Percentiles rank a stretch among this genome's conserved stretches.
phyloP scores from a whole-genome alignment of 2,888 invertebrate genomes.

The Rhyacophila evoluta region DNA sequence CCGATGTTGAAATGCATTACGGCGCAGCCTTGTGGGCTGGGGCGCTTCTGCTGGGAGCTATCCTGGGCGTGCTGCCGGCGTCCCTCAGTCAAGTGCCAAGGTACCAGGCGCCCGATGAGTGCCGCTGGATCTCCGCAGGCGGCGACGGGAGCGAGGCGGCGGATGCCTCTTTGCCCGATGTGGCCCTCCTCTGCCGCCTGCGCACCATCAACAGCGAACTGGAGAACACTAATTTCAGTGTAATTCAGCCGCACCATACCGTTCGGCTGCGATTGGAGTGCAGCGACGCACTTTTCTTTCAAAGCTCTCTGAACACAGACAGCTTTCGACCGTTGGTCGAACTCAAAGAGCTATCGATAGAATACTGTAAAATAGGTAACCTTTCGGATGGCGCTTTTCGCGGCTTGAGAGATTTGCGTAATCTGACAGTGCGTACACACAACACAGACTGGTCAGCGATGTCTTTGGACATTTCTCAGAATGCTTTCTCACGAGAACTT shows the following conservation, averaged over 20 bases:
- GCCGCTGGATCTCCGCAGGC: slow-evolving; percentile 81
- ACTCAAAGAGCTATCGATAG: slow-evolving; percentile 81
- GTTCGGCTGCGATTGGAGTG: slow-evolving; percentile 82
- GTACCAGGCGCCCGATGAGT: slow-evolving; percentile 85
- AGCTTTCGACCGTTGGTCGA: slow-evolving; percentile 82
- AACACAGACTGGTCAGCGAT: slow-evolving; percentile 88
- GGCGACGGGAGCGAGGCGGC: slow-evolving; percentile 72
- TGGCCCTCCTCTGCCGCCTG: slow-evolving; percentile 79
- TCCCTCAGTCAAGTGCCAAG: slow-evolving; percentile 65
- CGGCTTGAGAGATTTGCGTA: slow-evolving; percentile 81
- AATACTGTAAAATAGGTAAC: slow-evolving; percentile 86
- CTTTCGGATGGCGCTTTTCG: slow-evolving; percentile 86
- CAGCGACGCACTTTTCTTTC: slow-evolving; percentile 83
- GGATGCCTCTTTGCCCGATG: slow-evolving; percentile 68
- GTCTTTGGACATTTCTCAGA: slow-evolving; percentile 80
- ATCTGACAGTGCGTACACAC: slow-evolving; percentile 84
- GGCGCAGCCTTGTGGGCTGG: slow-evolving; percentile 54
- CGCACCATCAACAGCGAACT: slow-evolving; percentile 85
- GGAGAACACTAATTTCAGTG: slow-evolving; percentile 86
- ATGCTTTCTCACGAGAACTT: slow-evolving; percentile 81
- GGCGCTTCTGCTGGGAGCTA: slow-evolving; percentile 63
- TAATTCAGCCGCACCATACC: slow-evolving; percentile 85
- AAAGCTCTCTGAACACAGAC: slow-evolving; percentile 81
- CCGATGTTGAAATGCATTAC: slow-evolving; percentile 41
- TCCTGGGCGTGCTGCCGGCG: slow-evolving; percentile 65